Conservation (phyloP, 1,140 invertebrate species). For the Apis cerana region DNA sequence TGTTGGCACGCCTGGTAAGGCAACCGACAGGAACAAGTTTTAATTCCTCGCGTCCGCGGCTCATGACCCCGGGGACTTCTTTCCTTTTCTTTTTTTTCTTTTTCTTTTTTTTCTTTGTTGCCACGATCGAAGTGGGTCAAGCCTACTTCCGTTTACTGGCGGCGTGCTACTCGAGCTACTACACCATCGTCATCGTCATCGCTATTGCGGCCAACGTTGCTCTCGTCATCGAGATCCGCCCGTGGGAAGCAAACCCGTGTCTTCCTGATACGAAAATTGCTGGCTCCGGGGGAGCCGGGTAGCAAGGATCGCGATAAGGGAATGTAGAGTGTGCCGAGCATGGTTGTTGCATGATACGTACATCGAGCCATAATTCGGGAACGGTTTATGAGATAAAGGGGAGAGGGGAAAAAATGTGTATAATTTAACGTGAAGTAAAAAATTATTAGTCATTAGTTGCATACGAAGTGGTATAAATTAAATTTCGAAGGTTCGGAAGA, state of each 20-base stretch:
- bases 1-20: conserved; percentile 22
- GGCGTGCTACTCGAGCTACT: background rate
- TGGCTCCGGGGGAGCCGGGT: no score
- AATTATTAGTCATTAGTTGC: no score
- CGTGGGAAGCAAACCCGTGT: no score
- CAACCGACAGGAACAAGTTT: conserved; percentile 42
- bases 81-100: background rate
- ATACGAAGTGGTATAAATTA: no score
- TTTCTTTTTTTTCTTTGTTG: conserved; percentile 62
- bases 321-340: background rate
- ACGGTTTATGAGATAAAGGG: no score
- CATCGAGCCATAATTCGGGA: no score
- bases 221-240: background rate
- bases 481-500: no score
- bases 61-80: conserved; percentile 61
- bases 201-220: background rate
- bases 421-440: no score
- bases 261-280: background rate
- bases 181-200: conserved; percentile 20
- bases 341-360: no score
- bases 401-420: no score
- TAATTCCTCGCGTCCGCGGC: conserved; percentile 58
- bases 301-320: background rate
- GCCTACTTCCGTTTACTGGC: conserved; percentile 69
- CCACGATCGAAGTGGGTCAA: conserved; percentile 70